Evolutionary conservation across 1,140 invertebrate genomes (phyloP), one percentile per base, ranked within the genome.

Genomic region (Drosophila sproati): DNA sequence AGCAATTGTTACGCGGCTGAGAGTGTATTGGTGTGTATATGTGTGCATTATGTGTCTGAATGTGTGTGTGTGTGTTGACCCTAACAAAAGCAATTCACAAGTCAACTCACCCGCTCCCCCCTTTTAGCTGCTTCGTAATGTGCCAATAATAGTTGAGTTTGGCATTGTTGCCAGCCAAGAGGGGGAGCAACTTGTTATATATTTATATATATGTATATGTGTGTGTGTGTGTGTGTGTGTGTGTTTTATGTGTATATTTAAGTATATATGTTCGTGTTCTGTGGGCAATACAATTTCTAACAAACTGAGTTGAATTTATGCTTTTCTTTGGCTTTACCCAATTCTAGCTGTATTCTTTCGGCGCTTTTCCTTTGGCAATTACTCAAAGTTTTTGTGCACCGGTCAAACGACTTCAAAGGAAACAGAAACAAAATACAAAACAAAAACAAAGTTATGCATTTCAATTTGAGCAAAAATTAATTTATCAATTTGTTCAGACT

Each of bases 121-220:
- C 45, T 43, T 7, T 32, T 20, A 28, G 51, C n/a, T 52, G 32
- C 56, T 32, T 35, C 41, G 67, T 68, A 78, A 69, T 62, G 67
- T 79, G 78, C 82, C 77, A 88, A 87, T 88, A 80, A 82, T 80
- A 87, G 80, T 88, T 79, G 52, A 56, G 71, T 82, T 88, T 80
- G 83, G 78, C 82, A 86, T 86, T 77, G 73, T 80, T 77, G 54
- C 64, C 37, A 76, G 66, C n/a, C 55, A 48, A 72, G 55, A 51
- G 43, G 74, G 39, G 68, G 45, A 64, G 10, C 66, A 82, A 78
- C 77, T 55, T 83, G 73, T 83, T 73, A 61, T 78, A 62, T 70
- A 82, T 76, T 64, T 54, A 31, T 50, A 31, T 28, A 5, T 34
- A 34, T 4, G 34, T 34, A 2, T 34, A 34, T 2, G 34, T 34